Conservation (phyloP, 1,140 invertebrate genomes). For the Conus betulinus region DNA sequence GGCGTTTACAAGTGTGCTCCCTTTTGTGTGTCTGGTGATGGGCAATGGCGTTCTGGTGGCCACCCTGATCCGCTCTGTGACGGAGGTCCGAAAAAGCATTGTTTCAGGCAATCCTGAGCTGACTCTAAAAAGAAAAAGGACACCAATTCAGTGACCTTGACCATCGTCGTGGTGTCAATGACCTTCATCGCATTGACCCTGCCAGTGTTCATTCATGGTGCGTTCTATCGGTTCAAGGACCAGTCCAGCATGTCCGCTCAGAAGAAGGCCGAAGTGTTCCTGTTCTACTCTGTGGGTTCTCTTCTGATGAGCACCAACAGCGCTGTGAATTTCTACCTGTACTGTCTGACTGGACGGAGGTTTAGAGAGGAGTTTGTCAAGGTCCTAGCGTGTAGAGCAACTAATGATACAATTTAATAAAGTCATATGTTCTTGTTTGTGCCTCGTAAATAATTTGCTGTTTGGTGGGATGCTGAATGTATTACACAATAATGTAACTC, state of each 20-base stretch:
- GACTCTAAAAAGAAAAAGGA: not conserved
- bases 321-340: not conserved
- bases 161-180: not conserved
- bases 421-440: too few relatives aligned
- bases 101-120: too few relatives aligned
- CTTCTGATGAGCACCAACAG: not conserved
- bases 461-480: too few relatives aligned
- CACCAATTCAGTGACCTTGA: not conserved
- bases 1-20: too few relatives aligned
- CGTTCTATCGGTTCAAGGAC: not conserved
- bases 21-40: too few relatives aligned
- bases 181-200: not conserved
- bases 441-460: too few relatives aligned
- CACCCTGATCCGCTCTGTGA: too few relatives aligned
- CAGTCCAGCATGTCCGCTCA: not conserved
- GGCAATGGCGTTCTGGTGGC: too few relatives aligned
- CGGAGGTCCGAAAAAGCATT: too few relatives aligned
- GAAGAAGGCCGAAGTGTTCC: not conserved
- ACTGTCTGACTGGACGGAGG: not conserved
- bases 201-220: not conserved
- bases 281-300: not conserved
- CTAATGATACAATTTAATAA: too few relatives aligned
- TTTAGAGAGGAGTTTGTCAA: conserved; percentile 13
- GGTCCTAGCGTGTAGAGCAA: not conserved
- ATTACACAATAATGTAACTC: too few relatives aligned